phyloP scores from a whole-genome alignment of 2,113 vertebrate genomes.

The Anguilla japonica region DNA sequence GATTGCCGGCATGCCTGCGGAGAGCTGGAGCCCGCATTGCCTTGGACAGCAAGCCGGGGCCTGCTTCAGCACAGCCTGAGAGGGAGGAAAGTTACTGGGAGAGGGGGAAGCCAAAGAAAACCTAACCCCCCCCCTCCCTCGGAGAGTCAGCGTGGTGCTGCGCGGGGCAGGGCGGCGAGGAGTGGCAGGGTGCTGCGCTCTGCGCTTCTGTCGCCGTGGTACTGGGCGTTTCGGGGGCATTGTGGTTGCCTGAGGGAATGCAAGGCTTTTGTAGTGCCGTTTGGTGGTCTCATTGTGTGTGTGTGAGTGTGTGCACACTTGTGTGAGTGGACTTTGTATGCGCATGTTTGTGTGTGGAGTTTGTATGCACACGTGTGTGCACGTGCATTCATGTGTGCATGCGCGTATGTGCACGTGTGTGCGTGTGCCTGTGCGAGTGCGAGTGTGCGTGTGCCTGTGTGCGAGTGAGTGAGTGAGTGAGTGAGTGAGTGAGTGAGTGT shows the following conservation, averaged over 20 bases:
- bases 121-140: too few relatives aligned
- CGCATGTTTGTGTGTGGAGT: neutral
- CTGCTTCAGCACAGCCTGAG: slow-evolving; percentile 29
- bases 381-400: neutral
- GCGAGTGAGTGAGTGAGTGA: too few relatives aligned
- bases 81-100: slow-evolving; percentile 25
- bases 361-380: neutral
- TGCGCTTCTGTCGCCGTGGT: neutral
- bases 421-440: too few relatives aligned
- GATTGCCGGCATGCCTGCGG: slow-evolving; percentile 31
- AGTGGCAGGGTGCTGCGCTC: neutral
- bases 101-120: neutral
- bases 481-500: too few relatives aligned
- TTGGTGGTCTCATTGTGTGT: neutral
- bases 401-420: too few relatives aligned
- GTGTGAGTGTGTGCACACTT: neutral
- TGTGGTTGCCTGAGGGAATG: neutral
- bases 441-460: too few relatives aligned
- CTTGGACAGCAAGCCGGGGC: slow-evolving; percentile 48
- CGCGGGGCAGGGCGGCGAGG: too few relatives aligned
- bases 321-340: neutral
- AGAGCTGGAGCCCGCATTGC: slow-evolving; percentile 55
- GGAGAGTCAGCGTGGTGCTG: too few relatives aligned
- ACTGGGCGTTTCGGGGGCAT: neutral
- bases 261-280: neutral